These are phyloP conservation scores for Cochlearius cochlearius DNA, from an alignment of 2,113 vertebrate species.

Conservation along the genomic window DNA sequence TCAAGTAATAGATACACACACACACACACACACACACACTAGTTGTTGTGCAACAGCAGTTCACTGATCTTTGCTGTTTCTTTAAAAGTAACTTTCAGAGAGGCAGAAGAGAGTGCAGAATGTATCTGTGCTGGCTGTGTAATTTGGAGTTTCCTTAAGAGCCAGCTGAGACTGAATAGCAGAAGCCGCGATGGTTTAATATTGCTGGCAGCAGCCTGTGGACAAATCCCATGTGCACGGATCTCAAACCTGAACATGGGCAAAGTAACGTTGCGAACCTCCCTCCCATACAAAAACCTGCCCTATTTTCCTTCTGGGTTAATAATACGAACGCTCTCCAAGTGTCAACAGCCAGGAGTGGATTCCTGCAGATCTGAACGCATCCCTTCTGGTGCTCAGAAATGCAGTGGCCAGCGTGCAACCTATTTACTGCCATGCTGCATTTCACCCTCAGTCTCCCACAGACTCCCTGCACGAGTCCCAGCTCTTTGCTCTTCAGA, in stretches of 20 bases:
- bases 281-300: not conserved
- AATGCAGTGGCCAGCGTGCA: accelerated
- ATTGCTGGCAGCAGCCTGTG: not conserved
- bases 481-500: not conserved
- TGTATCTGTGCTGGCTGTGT: not conserved
- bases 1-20: not conserved
- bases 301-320: not conserved
- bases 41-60: not conserved
- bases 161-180: not conserved
- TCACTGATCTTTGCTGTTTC: not conserved
- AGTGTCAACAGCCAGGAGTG: not conserved
- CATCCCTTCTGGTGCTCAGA: not conserved
- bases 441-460: not conserved
- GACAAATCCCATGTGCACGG: accelerated
- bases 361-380: not conserved
- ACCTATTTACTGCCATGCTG: not conserved
- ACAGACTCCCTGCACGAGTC: too few relatives aligned
- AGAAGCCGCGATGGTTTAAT: not conserved
- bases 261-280: accelerated
- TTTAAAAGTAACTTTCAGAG: not conserved
- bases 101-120: not conserved
- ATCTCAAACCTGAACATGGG: not conserved
- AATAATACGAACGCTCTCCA: not conserved
- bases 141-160: not conserved
- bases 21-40: too few relatives aligned